A percentile compares a stretch with the other conserved stretches of the same genome.
Evolutionary conservation across 2,797 vertebrate species (phyloP).

Genomic region (Schizopygopsis pylzovi): DNA sequence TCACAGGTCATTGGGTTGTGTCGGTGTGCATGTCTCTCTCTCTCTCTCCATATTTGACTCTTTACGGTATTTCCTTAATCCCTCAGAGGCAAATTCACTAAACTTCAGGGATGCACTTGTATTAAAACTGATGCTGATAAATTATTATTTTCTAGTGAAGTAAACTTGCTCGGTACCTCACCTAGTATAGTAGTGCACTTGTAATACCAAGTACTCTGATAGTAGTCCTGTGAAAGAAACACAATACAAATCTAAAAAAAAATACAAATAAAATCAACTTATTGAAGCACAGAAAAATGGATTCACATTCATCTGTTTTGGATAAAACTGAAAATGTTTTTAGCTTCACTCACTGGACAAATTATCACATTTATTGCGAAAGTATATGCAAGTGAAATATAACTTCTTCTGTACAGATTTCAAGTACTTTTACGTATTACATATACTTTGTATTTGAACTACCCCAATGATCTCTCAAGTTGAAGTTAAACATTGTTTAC

Average conservation of each 20-base stretch:
- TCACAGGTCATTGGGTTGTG: slow-evolving; percentile 9
- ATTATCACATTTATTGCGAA: too few relatives aligned
- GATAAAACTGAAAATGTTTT: too few relatives aligned
- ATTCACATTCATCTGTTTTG: too few relatives aligned
- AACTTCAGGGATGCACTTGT: background rate
- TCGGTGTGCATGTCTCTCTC: background rate
- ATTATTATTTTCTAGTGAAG: background rate
- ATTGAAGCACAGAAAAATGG: too few relatives aligned
- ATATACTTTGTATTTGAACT: too few relatives aligned
- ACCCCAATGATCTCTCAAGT: background rate
- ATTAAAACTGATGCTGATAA: background rate
- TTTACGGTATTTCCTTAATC: background rate
- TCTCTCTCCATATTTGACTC: background rate
- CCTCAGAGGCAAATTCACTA: background rate
- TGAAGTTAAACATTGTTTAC: background rate
- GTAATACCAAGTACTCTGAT: background rate
- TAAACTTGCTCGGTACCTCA: background rate
- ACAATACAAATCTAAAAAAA: too few relatives aligned
- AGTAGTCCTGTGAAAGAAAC: too few relatives aligned
- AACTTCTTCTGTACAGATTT: too few relatives aligned
- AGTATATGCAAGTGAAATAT: too few relatives aligned
- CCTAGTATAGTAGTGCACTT: background rate
- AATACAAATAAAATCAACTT: too few relatives aligned
- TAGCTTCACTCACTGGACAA: too few relatives aligned
- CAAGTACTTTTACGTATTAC: too few relatives aligned